These are phyloP conservation scores for Sinelater perroti DNA, from an alignment of 2,888 invertebrate species.

Conservation along the genomic window DNA sequence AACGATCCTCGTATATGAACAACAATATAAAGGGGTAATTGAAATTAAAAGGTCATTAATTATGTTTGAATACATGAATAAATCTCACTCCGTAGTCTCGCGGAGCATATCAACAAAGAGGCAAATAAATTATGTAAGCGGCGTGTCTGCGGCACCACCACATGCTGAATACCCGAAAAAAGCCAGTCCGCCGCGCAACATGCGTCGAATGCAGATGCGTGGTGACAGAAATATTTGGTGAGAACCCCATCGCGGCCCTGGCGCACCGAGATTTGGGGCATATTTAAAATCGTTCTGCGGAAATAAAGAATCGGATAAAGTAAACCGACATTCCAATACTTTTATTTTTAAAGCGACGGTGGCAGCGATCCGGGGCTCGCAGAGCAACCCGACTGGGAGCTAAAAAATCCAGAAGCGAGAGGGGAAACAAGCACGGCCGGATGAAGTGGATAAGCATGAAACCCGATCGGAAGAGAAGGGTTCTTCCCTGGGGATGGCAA, in stretches of 20 bases:
- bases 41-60: no score
- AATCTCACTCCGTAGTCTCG: background rate
- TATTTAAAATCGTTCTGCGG: background rate
- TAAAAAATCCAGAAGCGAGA: background rate
- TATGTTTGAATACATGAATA: no score
- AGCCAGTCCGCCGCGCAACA: background rate
- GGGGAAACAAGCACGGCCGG: background rate
- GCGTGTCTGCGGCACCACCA: background rate
- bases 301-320: background rate
- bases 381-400: background rate
- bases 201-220: background rate
- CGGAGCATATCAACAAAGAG: background rate
- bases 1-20: no score
- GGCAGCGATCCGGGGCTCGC: background rate
- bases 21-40: no score
- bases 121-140: conserved; percentile 3
- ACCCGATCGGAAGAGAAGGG: background rate
- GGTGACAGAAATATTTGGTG: background rate
- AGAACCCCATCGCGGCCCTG: background rate
- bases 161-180: conserved; percentile 9
- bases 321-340: background rate
- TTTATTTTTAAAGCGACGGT: background rate
- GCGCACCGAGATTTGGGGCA: background rate
- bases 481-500: background rate
- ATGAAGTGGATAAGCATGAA: conserved; percentile 2